A percentile compares a stretch with the other conserved stretches of the same genome.
Conservation (phyloP, 2,888 invertebrate species). For the Andrena flavipes region DNA sequence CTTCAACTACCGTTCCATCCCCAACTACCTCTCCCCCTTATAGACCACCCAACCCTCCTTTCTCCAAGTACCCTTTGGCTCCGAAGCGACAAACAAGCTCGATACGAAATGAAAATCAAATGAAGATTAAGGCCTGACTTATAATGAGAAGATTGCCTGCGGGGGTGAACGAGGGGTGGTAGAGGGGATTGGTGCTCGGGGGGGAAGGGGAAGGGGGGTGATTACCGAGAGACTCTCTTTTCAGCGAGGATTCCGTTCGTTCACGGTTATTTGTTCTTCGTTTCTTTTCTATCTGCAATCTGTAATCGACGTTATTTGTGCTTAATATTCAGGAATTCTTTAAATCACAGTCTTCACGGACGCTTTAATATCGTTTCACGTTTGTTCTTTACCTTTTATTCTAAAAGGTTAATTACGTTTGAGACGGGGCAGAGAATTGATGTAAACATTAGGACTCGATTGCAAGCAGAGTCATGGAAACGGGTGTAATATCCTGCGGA, state of each 20-base stretch:
- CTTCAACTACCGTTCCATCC: slow-evolving; percentile 20
- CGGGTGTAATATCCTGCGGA: too few species aligned
- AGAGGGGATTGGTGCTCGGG: slow-evolving; percentile 22
- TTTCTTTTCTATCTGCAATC: slow-evolving; percentile 7
- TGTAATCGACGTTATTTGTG: background rate
- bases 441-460: background rate
- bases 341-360: background rate
- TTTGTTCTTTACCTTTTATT: background rate
- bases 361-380: background rate
- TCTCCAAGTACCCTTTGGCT: slow-evolving; percentile 66
- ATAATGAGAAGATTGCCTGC: slow-evolving; percentile 62
- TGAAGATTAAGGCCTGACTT: slow-evolving; percentile 62
- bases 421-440: background rate
- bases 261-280: slow-evolving; percentile 31
- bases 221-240: slow-evolving; percentile 47
- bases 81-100: slow-evolving; percentile 69
- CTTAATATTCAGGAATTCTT: background rate
- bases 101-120: slow-evolving; percentile 68
- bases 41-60: slow-evolving; percentile 49
- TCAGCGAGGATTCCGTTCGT: slow-evolving; percentile 48
- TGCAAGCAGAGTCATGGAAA: too few species aligned
- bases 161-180: background rate
- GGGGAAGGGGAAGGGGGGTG: background rate
- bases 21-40: slow-evolving; percentile 6
- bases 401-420: background rate